Evolutionary conservation across 1,140 invertebrate genomes (phyloP).

Genomic region (Lordiphosa stackelbergi): DNA sequence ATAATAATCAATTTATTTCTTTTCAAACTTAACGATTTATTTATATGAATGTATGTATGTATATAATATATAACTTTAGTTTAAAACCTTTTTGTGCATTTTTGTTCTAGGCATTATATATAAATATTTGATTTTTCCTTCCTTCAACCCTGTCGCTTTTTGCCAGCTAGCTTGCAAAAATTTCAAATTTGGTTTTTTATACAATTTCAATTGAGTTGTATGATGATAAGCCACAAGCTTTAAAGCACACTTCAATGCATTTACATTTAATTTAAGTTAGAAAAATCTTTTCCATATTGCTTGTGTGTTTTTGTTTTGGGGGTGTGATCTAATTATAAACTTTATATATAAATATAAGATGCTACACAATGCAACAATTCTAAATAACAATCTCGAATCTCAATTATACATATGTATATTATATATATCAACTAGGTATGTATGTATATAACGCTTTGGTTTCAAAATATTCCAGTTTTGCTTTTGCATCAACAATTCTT

Average conservation of each 20-base stretch:
- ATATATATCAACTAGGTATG: constrained; percentile 24
- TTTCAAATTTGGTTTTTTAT: constrained; percentile 42
- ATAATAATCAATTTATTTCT: constrained; percentile 39
- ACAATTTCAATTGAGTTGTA: constrained; percentile 45
- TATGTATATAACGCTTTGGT: constrained; percentile 42
- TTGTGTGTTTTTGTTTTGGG: constrained; percentile 28
- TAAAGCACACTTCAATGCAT: constrained; percentile 65
- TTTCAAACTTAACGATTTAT: constrained; percentile 62
- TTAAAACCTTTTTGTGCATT: constrained; percentile 73
- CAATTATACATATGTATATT: constrained; percentile 16
- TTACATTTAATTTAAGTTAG: constrained; percentile 29
- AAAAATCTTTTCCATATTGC: constrained; percentile 39
- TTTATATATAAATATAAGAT: constrained; percentile 47
- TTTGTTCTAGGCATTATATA: constrained; percentile 31
- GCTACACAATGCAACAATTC: constrained; percentile 69
- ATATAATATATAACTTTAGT: constrained; percentile 35
- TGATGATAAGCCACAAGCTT: constrained; percentile 68
- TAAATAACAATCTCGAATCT: constrained; percentile 65
- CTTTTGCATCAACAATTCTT: constrained; percentile 58
- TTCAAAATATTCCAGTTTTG: constrained; percentile 49
- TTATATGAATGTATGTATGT: constrained; percentile 22
- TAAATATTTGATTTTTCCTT: constrained; percentile 20
- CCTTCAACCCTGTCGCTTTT: constrained; percentile 26
- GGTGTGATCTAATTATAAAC: constrained; percentile 46
- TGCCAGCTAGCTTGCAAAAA: constrained; percentile 63